A percentile compares a stretch with the other conserved stretches of the same genome.
phyloP scores from a whole-genome alignment of 1,140 invertebrate species.

The Drosophila tropicalis region DNA sequence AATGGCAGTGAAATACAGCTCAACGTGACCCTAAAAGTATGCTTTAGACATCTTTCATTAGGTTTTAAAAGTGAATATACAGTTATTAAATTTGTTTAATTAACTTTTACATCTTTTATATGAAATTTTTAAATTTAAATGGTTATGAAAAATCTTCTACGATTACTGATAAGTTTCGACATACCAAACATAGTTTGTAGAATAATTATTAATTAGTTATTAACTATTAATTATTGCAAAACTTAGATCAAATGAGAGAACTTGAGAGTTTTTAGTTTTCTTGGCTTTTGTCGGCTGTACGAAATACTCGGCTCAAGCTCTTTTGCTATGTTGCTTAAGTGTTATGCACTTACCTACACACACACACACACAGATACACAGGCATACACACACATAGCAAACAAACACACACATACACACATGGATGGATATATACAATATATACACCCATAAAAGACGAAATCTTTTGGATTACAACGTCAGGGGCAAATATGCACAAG shows the following conservation, averaged over 20 bases:
- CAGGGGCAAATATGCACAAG: conserved; percentile 49
- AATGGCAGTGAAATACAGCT: too few relatives aligned
- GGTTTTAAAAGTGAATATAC: too few relatives aligned
- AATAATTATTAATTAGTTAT: too few relatives aligned
- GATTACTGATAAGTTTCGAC: too few relatives aligned
- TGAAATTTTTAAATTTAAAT: too few relatives aligned
- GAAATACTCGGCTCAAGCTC: conserved; percentile 33
- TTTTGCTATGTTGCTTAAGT: conserved; percentile 72
- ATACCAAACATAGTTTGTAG: too few relatives aligned
- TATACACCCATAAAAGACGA: conserved; percentile 58
- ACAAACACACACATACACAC: conserved; percentile 23
- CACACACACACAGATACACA: conserved; percentile 22
- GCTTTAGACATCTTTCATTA: too few relatives aligned
- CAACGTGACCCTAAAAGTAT: too few relatives aligned
- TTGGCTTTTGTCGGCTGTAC: conserved; percentile 50
- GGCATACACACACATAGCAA: background rate
- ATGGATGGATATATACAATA: conserved; percentile 20
- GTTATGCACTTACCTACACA: conserved; percentile 65
- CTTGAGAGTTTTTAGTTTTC: conserved; percentile 27
- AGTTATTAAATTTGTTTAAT: too few relatives aligned
- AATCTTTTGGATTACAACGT: conserved; percentile 74
- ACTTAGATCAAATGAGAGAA: background rate
- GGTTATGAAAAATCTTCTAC: too few relatives aligned
- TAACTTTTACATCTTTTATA: too few relatives aligned
- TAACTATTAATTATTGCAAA: too few relatives aligned